Conservation (phyloP, 2,888 invertebrate genomes). For the Epinotia nisella region DNA sequence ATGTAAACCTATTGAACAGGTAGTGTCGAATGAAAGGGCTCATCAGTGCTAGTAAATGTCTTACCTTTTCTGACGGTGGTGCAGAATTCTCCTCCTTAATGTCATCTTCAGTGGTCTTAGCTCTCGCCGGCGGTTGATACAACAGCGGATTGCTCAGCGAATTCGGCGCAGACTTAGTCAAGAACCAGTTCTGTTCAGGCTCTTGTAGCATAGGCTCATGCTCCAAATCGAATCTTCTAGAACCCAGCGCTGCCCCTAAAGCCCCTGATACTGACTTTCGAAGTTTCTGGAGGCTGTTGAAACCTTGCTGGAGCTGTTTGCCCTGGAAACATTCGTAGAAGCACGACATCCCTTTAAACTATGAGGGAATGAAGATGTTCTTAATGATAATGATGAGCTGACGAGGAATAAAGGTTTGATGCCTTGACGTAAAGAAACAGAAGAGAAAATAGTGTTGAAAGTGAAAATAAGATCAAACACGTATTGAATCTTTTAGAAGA, state of each 20-base stretch:
- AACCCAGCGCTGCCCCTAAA: constrained; percentile 79
- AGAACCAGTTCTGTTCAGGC: constrained; percentile 89
- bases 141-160: constrained; percentile 87
- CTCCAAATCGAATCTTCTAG: constrained; percentile 79
- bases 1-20: too few relatives aligned
- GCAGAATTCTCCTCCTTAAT: constrained; percentile 71
- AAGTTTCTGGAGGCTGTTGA: constrained; percentile 89
- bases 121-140: constrained; percentile 64
- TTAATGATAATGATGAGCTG: constrained; percentile 55
- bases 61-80: constrained; percentile 72
- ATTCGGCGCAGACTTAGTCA: constrained; percentile 92
- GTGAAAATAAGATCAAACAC: neutral
- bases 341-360: constrained; percentile 84
- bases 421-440: neutral
- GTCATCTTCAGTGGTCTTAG: constrained; percentile 67
- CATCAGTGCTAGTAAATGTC: neutral
- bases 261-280: constrained; percentile 89
- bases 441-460: neutral
- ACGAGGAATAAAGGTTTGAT: constrained; percentile 75
- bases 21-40: too few relatives aligned
- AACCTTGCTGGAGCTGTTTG: constrained; percentile 81
- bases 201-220: constrained; percentile 81
- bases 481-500: neutral
- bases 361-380: constrained; percentile 61
- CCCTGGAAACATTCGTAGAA: constrained; percentile 84